Conservation (phyloP, 2,113 vertebrate species). For the Pteropus alecto region DNA sequence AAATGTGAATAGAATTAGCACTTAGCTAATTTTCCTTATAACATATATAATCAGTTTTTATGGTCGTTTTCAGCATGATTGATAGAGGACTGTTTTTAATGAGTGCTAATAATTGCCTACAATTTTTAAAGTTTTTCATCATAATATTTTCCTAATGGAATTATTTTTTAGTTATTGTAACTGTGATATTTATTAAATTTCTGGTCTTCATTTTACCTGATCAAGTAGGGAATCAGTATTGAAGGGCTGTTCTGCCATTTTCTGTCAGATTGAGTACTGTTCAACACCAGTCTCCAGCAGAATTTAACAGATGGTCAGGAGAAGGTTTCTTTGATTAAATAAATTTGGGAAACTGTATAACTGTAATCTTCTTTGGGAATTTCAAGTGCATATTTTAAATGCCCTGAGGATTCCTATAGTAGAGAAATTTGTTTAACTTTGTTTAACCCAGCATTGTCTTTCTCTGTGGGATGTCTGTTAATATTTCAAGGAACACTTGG, state of each 20-base stretch:
- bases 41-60: not conserved
- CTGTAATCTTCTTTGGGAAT: not conserved
- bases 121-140: not conserved
- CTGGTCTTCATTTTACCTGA: not conserved
- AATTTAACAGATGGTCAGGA: not conserved
- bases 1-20: conserved; percentile 31
- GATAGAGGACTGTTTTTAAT: not conserved
- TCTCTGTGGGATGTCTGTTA: conserved; percentile 11
- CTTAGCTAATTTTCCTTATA: conserved; percentile 3
- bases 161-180: conserved; percentile 8
- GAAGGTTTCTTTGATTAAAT: not conserved
- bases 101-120: not conserved
- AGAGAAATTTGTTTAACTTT: conserved; percentile 35
- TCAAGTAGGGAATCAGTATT: not conserved
- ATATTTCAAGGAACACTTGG: not conserved
- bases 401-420: not conserved
- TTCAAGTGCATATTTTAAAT: conserved; percentile 15
- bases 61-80: conserved; percentile 20
- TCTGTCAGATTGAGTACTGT: not conserved
- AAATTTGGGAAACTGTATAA: not conserved
- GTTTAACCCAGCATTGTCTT: conserved; percentile 17
- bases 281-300: not conserved
- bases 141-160: not conserved
- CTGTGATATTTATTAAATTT: not conserved
- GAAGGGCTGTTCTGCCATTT: not conserved